Evolutionary conservation across 2,888 invertebrate genomes (phyloP).

Genomic region (Chesias legatella): DNA sequence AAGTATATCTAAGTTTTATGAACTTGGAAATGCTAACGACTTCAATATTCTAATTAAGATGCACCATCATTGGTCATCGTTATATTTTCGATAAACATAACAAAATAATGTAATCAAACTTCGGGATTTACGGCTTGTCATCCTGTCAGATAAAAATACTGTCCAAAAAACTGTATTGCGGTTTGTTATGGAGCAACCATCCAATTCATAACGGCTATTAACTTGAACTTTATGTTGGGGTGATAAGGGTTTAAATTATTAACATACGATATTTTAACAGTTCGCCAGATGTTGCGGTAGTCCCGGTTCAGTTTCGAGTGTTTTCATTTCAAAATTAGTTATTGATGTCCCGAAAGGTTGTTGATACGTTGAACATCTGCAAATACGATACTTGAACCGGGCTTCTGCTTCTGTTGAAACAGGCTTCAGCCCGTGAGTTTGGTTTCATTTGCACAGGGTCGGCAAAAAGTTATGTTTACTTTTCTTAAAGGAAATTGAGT

Average conservation of each 20-base stretch:
- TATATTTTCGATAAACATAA: conserved; percentile 15
- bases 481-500: too few relatives aligned
- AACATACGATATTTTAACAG: conserved; percentile 9
- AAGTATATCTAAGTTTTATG: too few relatives aligned
- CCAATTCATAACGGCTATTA: conserved; percentile 5
- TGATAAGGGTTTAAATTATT: conserved; percentile 2
- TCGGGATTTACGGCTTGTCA: conserved; percentile 36
- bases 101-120: conserved; percentile 34
- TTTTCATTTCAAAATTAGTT: conserved; percentile 22
- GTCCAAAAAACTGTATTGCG: conserved; percentile 25
- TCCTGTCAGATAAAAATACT: conserved; percentile 37
- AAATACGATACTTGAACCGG: conserved; percentile 2
- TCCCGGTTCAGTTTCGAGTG: conserved; percentile 20
- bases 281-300: conserved; percentile 26
- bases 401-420: conserved; percentile 1
- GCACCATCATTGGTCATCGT: conserved; percentile 10
- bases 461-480: too few relatives aligned
- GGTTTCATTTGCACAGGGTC: too few relatives aligned
- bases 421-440: not conserved
- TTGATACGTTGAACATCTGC: conserved; percentile 22
- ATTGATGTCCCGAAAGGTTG: conserved; percentile 18
- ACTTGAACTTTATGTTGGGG: conserved; percentile 7
- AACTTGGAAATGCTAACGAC: not conserved
- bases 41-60: conserved; percentile 14
- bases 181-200: conserved; percentile 10